Base-by-base conservation (phyloP, 2,888 invertebrate species). In the Diloba caeruleocephala region DNA sequence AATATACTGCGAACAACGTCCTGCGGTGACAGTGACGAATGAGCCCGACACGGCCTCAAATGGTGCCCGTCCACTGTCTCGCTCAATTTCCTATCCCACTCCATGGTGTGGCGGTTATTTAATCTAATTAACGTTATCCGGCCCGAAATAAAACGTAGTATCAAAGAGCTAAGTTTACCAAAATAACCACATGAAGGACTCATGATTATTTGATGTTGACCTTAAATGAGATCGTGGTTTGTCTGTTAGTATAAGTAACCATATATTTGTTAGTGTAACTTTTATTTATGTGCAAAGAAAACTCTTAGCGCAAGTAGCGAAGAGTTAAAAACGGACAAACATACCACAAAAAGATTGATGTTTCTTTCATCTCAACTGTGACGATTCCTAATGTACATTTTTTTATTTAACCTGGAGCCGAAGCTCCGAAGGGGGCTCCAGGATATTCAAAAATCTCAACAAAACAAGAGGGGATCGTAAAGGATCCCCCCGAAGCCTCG, bases 11-110 rank as follows among this genome's bases (percentile, higher is more conserved):
- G 78, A 79, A 82, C 81, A 82, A 76, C 78, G 76, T 78, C 53
- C 59, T 59, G 56, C 65, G 54, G 54, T 73, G 89, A 89, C 90
- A 82, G 77, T 90, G 90, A 90, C 76, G 77, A 76, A 90, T 88
- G 82, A 62, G 71, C 17, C 55, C 60, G 58, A 57, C 65, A 64
- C 69, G 76, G 49, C 52, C 65, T 76, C 72, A 78, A 84, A 83
- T 78, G 79, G 76, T 34, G 69, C 81, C 46, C 48, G 38, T 36
- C 60, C 72, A 43, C 57, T 75, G 78, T 66, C 66, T 67, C 79
- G 84, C 79, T 73, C 74, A 78, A 86, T 87, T 82, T 80, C 78
- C 78, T 76, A 81, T 79, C 79, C 76, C 80, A 78, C 78, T 73
- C 68, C 70, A 74, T 70, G 71, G 55, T 44, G 29, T 67, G 74